Evolutionary conservation across 2,113 vertebrate species (phyloP).

Genomic region (Myocastor coypus): DNA sequence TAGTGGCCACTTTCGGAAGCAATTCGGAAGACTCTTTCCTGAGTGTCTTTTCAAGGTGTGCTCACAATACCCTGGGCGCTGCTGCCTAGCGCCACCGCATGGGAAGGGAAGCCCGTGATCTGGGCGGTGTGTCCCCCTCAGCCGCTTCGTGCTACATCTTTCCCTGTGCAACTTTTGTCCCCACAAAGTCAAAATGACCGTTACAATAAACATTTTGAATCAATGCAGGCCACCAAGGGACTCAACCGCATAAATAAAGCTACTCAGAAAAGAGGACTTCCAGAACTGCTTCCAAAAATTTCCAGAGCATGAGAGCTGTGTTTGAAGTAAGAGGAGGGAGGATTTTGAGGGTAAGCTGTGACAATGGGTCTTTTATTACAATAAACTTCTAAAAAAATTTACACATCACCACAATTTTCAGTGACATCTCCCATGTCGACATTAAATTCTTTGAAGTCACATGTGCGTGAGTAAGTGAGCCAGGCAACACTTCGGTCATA

Average conservation of each 20-base stretch:
- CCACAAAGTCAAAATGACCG: not conserved
- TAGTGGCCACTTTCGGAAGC: not conserved
- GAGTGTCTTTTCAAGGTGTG: not conserved
- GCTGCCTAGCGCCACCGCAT: not conserved
- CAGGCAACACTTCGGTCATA: slow-evolving; percentile 49
- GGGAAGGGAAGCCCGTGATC: not conserved
- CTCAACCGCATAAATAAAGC: not conserved
- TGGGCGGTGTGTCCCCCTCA: not conserved
- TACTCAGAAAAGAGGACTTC: not conserved
- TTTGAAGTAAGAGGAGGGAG: too few species aligned
- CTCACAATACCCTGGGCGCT: not conserved
- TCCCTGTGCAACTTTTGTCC: not conserved
- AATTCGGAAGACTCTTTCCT: not conserved
- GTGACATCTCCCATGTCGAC: not conserved
- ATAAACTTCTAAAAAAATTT: not conserved
- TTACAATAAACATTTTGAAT: not conserved
- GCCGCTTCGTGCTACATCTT: not conserved
- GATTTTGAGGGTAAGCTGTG: not conserved
- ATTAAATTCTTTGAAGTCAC: slow-evolving; percentile 54
- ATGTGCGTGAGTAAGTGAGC: slow-evolving; percentile 69
- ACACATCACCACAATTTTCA: not conserved
- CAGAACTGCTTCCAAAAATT: not conserved
- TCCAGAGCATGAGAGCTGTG: not conserved
- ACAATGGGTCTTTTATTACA: not conserved
- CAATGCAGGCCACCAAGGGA: not conserved